A percentile compares a stretch with the other conserved stretches of the same genome.
These are phyloP conservation scores for Hydrochoerus hydrochaeris DNA, from an alignment of 2,113 vertebrate species.

Conservation along the genomic window DNA sequence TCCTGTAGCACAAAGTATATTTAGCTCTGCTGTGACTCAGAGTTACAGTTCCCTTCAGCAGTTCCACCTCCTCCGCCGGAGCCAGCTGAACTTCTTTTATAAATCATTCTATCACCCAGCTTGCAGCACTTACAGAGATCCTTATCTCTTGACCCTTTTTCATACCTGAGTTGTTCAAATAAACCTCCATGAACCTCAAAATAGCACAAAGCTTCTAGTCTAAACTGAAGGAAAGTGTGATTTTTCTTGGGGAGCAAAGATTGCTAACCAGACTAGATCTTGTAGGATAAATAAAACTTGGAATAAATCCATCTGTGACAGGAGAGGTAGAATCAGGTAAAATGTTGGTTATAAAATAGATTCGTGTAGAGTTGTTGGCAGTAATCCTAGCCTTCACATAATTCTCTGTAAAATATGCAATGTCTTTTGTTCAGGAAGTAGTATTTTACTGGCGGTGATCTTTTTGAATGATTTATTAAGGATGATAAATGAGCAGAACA, in stretches of 20 bases:
- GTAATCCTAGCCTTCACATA: background rate
- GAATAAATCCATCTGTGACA: background rate
- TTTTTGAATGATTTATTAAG: background rate
- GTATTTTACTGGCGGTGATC: background rate
- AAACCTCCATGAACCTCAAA: conserved; percentile 13
- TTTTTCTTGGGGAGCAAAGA: conserved; percentile 24
- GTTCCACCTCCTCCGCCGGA: background rate
- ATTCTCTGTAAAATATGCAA: background rate
- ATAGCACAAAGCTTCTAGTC: conserved; percentile 16
- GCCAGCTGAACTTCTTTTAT: conserved; percentile 62
- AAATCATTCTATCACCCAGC: conserved; percentile 44
- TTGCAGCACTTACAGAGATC: conserved; percentile 52
- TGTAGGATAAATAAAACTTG: background rate
- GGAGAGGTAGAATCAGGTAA: background rate
- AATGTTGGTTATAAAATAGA: background rate
- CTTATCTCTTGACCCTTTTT: conserved; percentile 41
- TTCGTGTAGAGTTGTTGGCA: conserved; percentile 1
- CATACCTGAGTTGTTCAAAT: conserved; percentile 54
- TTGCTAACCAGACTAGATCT: conserved; percentile 44
- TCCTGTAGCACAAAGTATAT: conserved; percentile 57
- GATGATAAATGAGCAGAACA: background rate
- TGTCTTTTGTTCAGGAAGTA: background rate
- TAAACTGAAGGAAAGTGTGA: conserved; percentile 33
- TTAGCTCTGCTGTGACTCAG: conserved; percentile 65
- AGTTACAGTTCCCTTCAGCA: conserved; percentile 48